Evolutionary conservation across 2,888 invertebrate species (phyloP).

Genomic region (Thecocarcelia acutangulata): DNA sequence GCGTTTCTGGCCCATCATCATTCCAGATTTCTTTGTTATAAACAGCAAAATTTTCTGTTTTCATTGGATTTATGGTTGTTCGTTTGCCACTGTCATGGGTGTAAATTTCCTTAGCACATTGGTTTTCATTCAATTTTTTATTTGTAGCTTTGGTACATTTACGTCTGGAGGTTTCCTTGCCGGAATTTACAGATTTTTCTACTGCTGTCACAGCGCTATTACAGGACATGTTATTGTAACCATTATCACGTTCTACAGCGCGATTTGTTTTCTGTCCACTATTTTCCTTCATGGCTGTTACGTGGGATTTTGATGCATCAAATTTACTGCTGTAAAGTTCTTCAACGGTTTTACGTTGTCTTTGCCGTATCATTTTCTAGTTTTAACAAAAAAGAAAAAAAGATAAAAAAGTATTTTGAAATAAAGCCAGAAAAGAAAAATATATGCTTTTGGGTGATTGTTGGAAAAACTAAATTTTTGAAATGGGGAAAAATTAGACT

Average conservation of each 20-base stretch:
- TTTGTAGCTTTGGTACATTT: slow-evolving; percentile 55
- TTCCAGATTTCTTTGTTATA: slow-evolving; percentile 46
- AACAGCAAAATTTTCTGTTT: slow-evolving; percentile 61
- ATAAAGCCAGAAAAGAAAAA: neutral
- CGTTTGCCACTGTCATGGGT: slow-evolving; percentile 56
- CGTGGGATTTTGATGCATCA: slow-evolving; percentile 71
- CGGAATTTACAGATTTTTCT: slow-evolving; percentile 4
- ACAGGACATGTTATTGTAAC: too few species aligned
- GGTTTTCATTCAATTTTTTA: slow-evolving; percentile 47
- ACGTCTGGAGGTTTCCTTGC: slow-evolving; percentile 55
- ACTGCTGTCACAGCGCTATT: slow-evolving; percentile 49
- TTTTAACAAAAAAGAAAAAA: neutral
- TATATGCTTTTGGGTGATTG: slow-evolving; percentile 14
- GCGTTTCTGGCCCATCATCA: slow-evolving; percentile 28
- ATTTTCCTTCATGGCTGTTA: slow-evolving; percentile 7
- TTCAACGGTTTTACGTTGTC: slow-evolving; percentile 76
- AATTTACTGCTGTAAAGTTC: slow-evolving; percentile 77
- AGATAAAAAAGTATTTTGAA: neutral
- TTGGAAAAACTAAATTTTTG: too few species aligned
- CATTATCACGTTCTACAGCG: slow-evolving; percentile 31
- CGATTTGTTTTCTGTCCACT: slow-evolving; percentile 6
- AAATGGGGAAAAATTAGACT: too few species aligned
- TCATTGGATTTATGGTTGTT: slow-evolving; percentile 16
- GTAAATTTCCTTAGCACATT: slow-evolving; percentile 45
- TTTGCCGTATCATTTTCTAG: slow-evolving; percentile 76